Percentiles rank a stretch among this genome's conserved stretches.
Conservation (phyloP, 2,888 invertebrate genomes). For the Plusia festucae region DNA sequence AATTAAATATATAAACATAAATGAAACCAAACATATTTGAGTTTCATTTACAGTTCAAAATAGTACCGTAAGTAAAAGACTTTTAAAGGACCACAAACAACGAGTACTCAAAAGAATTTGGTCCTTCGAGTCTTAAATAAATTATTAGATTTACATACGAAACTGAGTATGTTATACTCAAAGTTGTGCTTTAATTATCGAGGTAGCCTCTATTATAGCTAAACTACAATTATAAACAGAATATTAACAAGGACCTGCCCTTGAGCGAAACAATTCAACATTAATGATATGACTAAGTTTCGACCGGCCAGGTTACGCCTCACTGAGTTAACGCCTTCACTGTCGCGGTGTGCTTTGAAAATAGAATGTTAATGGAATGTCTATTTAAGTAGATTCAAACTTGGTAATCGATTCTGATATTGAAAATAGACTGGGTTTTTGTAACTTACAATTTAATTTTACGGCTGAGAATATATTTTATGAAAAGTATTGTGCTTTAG, state of each 20-base stretch:
- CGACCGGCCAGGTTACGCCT: slow-evolving; percentile 34
- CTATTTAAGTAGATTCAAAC: neutral
- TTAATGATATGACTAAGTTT: slow-evolving; percentile 49
- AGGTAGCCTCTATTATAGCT: slow-evolving; percentile 31
- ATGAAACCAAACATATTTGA: neutral
- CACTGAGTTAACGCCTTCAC: slow-evolving; percentile 25
- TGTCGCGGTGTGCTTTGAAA: slow-evolving; percentile 32
- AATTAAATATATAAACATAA: too few species aligned
- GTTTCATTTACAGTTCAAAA: too few species aligned
- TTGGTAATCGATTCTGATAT: neutral
- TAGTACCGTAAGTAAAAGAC: neutral
- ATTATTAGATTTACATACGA: neutral
- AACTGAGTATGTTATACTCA: neutral
- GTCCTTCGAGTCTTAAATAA: slow-evolving; percentile 6
- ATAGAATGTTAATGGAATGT: slow-evolving; percentile 10
- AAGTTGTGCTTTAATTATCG: slow-evolving; percentile 26
- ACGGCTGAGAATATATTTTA: too few species aligned
- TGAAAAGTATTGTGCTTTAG: too few species aligned
- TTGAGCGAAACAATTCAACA: slow-evolving; percentile 45
- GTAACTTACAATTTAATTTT: neutral
- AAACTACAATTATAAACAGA: slow-evolving; percentile 49
- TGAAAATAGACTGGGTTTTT: neutral
- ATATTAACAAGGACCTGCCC: slow-evolving; percentile 40
- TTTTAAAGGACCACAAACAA: neutral
- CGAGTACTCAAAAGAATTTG: neutral